Conservation (phyloP, 2,113 vertebrate genomes). For the Phaethon lepturus region DNA sequence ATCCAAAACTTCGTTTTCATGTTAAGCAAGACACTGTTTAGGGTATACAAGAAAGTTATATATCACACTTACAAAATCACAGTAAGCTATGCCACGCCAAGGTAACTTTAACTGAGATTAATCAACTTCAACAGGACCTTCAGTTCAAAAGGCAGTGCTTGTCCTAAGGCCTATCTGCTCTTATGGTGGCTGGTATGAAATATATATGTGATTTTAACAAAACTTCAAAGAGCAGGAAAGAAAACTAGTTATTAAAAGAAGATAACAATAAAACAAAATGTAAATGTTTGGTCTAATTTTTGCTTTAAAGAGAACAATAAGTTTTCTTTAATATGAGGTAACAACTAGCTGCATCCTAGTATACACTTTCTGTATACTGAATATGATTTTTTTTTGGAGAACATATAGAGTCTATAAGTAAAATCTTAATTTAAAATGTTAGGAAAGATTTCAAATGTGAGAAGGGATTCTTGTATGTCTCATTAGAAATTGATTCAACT, state of each 20-base stretch:
- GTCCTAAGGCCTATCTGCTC: neutral
- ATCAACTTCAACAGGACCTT: neutral
- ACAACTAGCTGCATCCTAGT: neutral
- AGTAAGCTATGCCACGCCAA: fast-evolving
- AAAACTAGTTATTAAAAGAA: neutral
- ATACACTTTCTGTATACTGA: neutral
- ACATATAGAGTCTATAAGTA: fast-evolving
- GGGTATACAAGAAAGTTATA: neutral
- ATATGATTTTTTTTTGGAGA: neutral
- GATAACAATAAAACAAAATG: neutral
- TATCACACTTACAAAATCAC: neutral
- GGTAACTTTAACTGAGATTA: neutral
- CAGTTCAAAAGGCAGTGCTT: neutral
- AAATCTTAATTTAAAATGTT: neutral
- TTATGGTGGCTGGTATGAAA: neutral
- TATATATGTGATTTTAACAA: neutral
- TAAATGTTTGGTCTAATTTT: neutral
- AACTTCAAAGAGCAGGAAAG: neutral
- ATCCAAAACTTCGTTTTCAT: neutral
- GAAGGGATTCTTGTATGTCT: neutral
- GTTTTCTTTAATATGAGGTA: neutral
- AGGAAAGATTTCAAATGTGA: neutral
- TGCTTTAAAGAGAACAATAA: neutral
- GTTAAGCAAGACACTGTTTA: neutral
- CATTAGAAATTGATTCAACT: neutral